Evolutionary conservation across 2,888 invertebrate species (phyloP).

Genomic region (Notodonta ziczac): DNA sequence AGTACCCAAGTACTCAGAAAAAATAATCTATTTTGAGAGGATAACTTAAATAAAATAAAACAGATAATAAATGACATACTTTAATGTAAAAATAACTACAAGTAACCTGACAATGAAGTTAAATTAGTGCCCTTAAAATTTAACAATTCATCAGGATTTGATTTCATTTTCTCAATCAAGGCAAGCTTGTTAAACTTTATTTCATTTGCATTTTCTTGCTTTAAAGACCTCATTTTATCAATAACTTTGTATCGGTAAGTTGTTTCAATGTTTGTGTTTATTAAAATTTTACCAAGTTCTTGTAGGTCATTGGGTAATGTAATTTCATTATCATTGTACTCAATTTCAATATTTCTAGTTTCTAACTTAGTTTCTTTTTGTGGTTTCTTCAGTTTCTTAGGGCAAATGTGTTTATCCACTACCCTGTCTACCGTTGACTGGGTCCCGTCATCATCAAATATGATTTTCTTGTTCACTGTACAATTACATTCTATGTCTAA

Average conservation of each 20-base stretch:
- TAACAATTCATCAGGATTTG: constrained; percentile 59
- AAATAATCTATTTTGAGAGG: neutral
- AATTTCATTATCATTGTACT: constrained; percentile 48
- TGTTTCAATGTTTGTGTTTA: constrained; percentile 46
- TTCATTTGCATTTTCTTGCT: constrained; percentile 55
- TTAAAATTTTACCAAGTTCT: constrained; percentile 54
- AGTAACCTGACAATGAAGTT: constrained; percentile 62
- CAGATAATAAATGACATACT: neutral
- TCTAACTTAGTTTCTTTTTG: constrained; percentile 10
- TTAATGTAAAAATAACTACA: constrained; percentile 13
- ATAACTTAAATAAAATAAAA: neutral
- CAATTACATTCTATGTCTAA: constrained; percentile 55
- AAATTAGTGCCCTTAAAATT: constrained; percentile 72
- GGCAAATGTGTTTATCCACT: constrained; percentile 60
- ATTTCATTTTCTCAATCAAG: constrained; percentile 61
- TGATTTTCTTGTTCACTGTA: constrained; percentile 60
- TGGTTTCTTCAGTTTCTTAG: constrained; percentile 39
- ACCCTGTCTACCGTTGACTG: constrained; percentile 43
- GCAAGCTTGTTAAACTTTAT: constrained; percentile 58
- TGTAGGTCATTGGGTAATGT: constrained; percentile 57
- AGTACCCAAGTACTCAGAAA: no score
- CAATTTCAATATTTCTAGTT: constrained; percentile 49
- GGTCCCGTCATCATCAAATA: constrained; percentile 72
- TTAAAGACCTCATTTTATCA: constrained; percentile 56
- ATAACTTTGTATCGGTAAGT: constrained; percentile 58